Percentiles rank a stretch among this genome's conserved stretches.
phyloP scores from a whole-genome alignment of 2,888 invertebrate species.

The Lepidocyrtinus sp. region DNA sequence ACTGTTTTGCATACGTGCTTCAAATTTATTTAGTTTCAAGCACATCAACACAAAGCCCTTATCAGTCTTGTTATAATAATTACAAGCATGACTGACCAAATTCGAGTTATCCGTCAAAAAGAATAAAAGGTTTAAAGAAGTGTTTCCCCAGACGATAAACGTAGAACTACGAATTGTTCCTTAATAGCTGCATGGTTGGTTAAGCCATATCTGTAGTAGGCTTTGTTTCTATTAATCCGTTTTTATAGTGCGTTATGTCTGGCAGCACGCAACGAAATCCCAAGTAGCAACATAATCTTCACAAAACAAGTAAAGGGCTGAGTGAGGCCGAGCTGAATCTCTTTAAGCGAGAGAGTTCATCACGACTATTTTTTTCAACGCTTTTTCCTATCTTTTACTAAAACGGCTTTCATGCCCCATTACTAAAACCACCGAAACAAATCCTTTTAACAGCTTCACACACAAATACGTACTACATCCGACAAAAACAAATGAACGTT shows the following conservation, averaged over 20 bases:
- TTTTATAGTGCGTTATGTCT: neutral
- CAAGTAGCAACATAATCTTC: neutral
- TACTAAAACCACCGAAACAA: slow-evolving; percentile 68
- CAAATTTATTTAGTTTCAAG: too few species aligned
- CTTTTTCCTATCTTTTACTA: slow-evolving; percentile 13
- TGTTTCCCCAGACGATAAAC: too few species aligned
- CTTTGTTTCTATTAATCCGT: neutral
- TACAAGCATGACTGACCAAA: slow-evolving; percentile 26
- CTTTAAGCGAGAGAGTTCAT: slow-evolving; percentile 24
- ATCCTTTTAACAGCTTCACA: slow-evolving; percentile 61
- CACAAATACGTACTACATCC: slow-evolving; percentile 5
- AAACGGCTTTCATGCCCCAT: slow-evolving; percentile 62
- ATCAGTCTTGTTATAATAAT: slow-evolving; percentile 38
- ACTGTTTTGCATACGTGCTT: too few species aligned
- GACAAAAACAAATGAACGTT: neutral
- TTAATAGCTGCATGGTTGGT: too few species aligned
- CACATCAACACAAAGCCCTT: too few species aligned
- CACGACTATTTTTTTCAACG: slow-evolving; percentile 37
- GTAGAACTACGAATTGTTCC: too few species aligned
- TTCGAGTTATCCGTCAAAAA: too few species aligned
- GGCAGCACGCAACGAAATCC: neutral
- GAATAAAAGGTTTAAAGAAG: too few species aligned
- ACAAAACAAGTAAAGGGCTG: neutral
- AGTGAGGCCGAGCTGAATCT: neutral
- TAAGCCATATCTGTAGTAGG: neutral